Percentiles rank a stretch among this genome's conserved stretches.
These are phyloP conservation scores for Antitype chi DNA, from an alignment of 2,888 invertebrate genomes.

Conservation along the genomic window DNA sequence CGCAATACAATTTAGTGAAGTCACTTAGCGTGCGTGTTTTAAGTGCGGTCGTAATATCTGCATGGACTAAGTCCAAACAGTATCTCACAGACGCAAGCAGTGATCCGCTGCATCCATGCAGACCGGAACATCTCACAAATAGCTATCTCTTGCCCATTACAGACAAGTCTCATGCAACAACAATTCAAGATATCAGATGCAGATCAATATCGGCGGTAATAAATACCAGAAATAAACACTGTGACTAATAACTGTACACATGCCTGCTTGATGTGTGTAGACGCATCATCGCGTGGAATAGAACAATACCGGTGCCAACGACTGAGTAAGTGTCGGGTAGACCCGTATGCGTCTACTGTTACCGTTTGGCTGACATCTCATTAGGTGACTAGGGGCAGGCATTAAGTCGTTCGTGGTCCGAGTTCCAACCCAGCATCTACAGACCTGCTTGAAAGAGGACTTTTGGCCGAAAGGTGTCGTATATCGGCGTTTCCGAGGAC, in stretches of 20 bases:
- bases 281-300: conserved; percentile 79
- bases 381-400: conserved; percentile 21
- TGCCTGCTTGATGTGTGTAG: conserved; percentile 53
- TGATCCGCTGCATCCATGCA: conserved; percentile 10
- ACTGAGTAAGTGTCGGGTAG: conserved; percentile 75
- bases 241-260: conserved; percentile 74
- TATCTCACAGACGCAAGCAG: conserved; percentile 20
- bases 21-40: conserved; percentile 34
- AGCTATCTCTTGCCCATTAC: conserved; percentile 19
- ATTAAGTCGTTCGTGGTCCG: too few relatives aligned
- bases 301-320: conserved; percentile 78
- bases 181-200: conserved; percentile 55
- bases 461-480: too few relatives aligned
- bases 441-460: too few relatives aligned
- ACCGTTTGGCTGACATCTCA: conserved; percentile 38
- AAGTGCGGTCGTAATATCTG: conserved; percentile 22
- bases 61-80: conserved; percentile 19
- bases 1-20: conserved; percentile 37
- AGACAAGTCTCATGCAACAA: conserved; percentile 37
- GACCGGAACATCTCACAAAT: conserved; percentile 42
- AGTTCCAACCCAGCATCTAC: too few relatives aligned
- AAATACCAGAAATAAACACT: conserved; percentile 74
- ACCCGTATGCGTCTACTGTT: conserved; percentile 62
- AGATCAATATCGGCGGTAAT: conserved; percentile 66
- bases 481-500: too few relatives aligned